These are phyloP conservation scores for Anarhynchus alexandrinus DNA, from an alignment of 2,113 vertebrate genomes.

Conservation along the genomic window DNA sequence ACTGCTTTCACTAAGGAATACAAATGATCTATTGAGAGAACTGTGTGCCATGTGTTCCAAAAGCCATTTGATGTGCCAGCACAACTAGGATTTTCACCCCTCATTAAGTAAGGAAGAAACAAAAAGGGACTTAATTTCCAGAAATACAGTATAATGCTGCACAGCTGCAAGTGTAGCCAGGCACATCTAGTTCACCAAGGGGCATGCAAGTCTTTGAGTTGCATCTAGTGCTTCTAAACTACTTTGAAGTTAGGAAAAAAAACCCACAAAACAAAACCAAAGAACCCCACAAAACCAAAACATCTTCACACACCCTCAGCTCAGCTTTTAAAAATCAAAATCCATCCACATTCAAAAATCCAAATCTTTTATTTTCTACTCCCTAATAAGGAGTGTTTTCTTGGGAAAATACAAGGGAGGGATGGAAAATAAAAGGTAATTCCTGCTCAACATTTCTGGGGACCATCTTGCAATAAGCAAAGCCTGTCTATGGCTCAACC, in stretches of 20 bases:
- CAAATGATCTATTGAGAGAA: not conserved
- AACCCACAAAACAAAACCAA: not conserved
- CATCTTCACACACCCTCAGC: not conserved
- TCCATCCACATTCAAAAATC: not conserved
- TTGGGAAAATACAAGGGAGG: not conserved
- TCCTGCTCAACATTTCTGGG: not conserved
- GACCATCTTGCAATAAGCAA: not conserved
- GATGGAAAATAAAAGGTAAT: not conserved
- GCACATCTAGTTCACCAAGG: not conserved
- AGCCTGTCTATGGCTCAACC: fast-evolving
- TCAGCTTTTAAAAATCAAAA: not conserved
- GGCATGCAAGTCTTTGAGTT: not conserved
- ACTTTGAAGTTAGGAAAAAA: not conserved
- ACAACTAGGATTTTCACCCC: constrained; percentile 11
- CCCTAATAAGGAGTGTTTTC: not conserved
- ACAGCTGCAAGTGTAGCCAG: not conserved
- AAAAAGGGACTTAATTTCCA: constrained; percentile 6
- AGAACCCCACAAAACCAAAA: not conserved
- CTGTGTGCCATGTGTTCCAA: not conserved
- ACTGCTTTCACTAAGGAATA: not conserved
- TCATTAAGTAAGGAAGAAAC: not conserved
- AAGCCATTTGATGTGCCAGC: not conserved
- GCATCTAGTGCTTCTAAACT: not conserved
- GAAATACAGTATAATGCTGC: not conserved
- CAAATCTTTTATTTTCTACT: not conserved